Base-by-base conservation (phyloP, 2,888 invertebrate species). In the Andrena haemorrhoa region DNA sequence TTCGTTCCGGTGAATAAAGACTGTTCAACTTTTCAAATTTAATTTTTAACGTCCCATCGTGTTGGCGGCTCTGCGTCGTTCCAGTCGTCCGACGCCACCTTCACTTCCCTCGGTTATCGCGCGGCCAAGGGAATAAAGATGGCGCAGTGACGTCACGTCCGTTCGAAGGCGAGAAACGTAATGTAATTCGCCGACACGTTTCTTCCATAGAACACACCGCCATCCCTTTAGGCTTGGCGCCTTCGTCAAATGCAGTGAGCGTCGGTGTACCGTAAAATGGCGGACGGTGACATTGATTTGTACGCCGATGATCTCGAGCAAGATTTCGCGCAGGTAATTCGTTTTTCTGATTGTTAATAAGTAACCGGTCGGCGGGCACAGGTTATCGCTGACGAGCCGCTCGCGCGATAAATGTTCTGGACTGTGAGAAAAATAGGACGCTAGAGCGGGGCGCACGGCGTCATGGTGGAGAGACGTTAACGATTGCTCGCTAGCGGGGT, bases 251-350 rank as follows among this genome's bases (percentile, higher is more conserved):
- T 85, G 85, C 81, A 90, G 91, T 88, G 82, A 92, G 93, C 93
- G 93, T 93, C 93, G 90, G 91, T 92, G 91, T 88, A 86, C 87
- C 56, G 90, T 91, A 96, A 95, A 96, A 98, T 98, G 98, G 98
- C 98, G 95, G 98, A 98, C 95, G 97, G 98, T 95, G 98, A 98
- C 95, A 98, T 98, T 95, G 98, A 99, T 97, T 96, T 99, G 92
- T 99, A 99, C 95, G 98, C 98, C 90, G 98, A 98, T 94, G 98
- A 98, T 96, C 97, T 98, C 94, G 98, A 98, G 95, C 97, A 98
- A 93, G 98, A 98, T 95, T 98, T 98, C 95, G 96, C 96, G 88
- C 97, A 97, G 95, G 96, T 96, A 94, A 94, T 94, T 89, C 89
- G 85, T 58, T 81, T 82, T 84, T 89, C 70, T 89, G 72, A 63